These are phyloP conservation scores for Trissolcus basalis DNA, from an alignment of 1,140 invertebrate species.

Conservation along the genomic window DNA sequence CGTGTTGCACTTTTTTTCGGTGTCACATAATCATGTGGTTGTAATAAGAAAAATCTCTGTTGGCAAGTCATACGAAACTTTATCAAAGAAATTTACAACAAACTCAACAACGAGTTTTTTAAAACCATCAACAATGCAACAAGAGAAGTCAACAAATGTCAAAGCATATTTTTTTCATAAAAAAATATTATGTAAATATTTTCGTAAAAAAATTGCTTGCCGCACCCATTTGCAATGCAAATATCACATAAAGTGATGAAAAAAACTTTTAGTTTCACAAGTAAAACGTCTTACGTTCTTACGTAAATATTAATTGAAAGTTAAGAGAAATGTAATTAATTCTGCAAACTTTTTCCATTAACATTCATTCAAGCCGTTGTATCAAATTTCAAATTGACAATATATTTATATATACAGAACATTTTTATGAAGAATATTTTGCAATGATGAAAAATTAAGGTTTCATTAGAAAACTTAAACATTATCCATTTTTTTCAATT, in stretches of 20 bases:
- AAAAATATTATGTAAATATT: neutral
- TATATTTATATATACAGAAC: too few relatives aligned
- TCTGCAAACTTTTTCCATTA: neutral
- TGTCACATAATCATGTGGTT: conserved; percentile 25
- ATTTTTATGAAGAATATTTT: too few relatives aligned
- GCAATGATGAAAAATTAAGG: too few relatives aligned
- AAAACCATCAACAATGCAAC: conserved; percentile 9
- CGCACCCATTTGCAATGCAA: conserved; percentile 5
- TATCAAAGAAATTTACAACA: conserved; percentile 17
- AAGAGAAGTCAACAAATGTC: conserved; percentile 6
- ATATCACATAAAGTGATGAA: neutral
- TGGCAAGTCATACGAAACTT: conserved; percentile 21
- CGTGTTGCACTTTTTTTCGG: conserved; percentile 25
- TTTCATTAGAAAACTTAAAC: too few relatives aligned
- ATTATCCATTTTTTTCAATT: too few relatives aligned
- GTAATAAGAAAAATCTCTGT: conserved; percentile 35
- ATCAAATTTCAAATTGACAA: too few relatives aligned
- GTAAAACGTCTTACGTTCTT: too few relatives aligned
- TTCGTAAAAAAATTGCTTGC: neutral
- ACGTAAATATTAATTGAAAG: neutral
- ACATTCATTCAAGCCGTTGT: too few relatives aligned
- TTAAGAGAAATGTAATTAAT: neutral
- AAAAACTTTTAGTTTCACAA: conserved; percentile 1
- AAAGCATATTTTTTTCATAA: conserved; percentile 11
- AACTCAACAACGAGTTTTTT: conserved; percentile 11